Conservation (phyloP, 2,888 invertebrate species). For the Dicycla oo region DNA sequence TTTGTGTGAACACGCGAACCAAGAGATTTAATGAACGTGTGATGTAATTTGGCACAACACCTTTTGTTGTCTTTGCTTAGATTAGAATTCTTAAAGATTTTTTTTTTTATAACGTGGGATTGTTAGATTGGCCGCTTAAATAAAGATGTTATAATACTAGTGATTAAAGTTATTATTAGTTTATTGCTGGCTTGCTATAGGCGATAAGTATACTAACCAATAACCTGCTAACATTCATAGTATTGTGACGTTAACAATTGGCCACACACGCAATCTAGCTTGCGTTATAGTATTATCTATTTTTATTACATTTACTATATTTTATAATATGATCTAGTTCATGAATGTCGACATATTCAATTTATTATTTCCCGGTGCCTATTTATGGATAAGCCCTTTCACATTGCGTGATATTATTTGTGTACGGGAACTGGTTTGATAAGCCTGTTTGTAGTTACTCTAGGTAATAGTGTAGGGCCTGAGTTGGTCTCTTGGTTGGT, state of each 20-base stretch:
- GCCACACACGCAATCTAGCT: slow-evolving; percentile 33
- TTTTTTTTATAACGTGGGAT: not conserved
- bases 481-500: not conserved
- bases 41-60: slow-evolving; percentile 45
- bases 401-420: not conserved
- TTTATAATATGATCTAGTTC: slow-evolving; percentile 27
- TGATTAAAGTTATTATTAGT: too few relatives aligned
- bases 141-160: not conserved
- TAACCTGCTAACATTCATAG: too few relatives aligned
- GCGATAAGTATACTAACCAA: too few relatives aligned
- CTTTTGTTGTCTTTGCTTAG: slow-evolving; percentile 14
- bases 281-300: not conserved
- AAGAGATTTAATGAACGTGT: slow-evolving; percentile 43
- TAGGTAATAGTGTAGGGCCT: not conserved
- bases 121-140: not conserved
- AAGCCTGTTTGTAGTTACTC: too few relatives aligned
- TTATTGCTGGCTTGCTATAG: not conserved
- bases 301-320: slow-evolving; percentile 7
- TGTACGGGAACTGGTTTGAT: too few relatives aligned
- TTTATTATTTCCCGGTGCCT: not conserved
- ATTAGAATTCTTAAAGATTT: not conserved
- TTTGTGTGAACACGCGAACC: slow-evolving; percentile 50
- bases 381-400: not conserved
- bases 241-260: slow-evolving; percentile 29
- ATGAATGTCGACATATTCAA: slow-evolving; percentile 4